phyloP scores from a whole-genome alignment of 2,888 invertebrate species.

The Ashinkailepas kermadecensis region DNA sequence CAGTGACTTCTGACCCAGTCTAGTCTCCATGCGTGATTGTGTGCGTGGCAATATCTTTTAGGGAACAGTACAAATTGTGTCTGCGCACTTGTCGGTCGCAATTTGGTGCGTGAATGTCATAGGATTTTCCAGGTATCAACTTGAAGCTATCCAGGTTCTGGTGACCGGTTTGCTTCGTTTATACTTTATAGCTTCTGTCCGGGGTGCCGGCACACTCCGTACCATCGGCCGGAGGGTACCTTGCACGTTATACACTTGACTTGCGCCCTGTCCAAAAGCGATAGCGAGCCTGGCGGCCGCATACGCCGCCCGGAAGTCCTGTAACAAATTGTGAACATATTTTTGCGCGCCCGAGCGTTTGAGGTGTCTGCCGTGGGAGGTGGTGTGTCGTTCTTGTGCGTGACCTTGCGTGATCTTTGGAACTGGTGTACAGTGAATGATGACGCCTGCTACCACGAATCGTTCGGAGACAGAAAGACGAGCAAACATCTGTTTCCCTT shows the following conservation, averaged over 20 bases:
- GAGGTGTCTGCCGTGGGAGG: not conserved
- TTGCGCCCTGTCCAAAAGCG: slow-evolving; percentile 15
- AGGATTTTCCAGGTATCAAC: slow-evolving; percentile 19
- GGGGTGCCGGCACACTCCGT: not conserved
- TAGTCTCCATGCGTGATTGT: slow-evolving; percentile 21
- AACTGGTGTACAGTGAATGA: not conserved
- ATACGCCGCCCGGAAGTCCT: not conserved
- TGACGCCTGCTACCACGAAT: not conserved
- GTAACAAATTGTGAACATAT: slow-evolving; percentile 22
- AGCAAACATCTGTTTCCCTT: not conserved
- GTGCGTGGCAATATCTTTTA: slow-evolving; percentile 23
- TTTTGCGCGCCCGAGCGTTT: slow-evolving; percentile 17
- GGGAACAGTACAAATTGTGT: slow-evolving; percentile 23
- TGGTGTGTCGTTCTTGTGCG: not conserved
- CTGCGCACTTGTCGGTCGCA: slow-evolving; percentile 11
- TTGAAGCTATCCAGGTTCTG: slow-evolving; percentile 7
- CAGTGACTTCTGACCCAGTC: slow-evolving; percentile 18
- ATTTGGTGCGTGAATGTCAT: slow-evolving; percentile 19
- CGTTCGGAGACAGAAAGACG: not conserved
- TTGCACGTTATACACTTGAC: slow-evolving; percentile 22
- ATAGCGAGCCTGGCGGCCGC: not conserved
- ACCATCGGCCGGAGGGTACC: not conserved
- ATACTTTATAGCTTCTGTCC: slow-evolving; percentile 11
- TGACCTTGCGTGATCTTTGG: not conserved
- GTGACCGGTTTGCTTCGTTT: slow-evolving; percentile 19